A percentile compares a stretch with the other conserved stretches of the same genome.
Conservation (phyloP, 2,888 invertebrate genomes). For the Serripes groenlandicus region DNA sequence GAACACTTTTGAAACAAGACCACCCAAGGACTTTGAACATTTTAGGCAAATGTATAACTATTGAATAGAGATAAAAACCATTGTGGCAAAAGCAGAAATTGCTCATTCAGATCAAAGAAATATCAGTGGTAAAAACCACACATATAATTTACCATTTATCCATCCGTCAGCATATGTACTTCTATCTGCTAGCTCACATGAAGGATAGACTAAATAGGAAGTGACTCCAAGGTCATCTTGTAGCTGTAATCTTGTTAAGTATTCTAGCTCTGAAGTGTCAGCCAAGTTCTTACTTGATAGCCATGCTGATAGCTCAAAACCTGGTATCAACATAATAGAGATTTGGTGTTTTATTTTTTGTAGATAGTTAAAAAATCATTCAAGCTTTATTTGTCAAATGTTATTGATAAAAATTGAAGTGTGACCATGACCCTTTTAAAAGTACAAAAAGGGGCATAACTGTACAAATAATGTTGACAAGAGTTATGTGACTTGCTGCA, state of each 20-base stretch:
- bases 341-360: not conserved
- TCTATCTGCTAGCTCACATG: slow-evolving; percentile 29
- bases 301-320: slow-evolving; percentile 23
- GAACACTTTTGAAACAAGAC: too few species aligned
- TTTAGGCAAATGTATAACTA: too few species aligned
- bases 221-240: slow-evolving; percentile 57
- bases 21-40: too few species aligned
- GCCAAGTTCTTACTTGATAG: slow-evolving; percentile 11
- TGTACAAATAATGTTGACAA: too few species aligned
- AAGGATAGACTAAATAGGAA: slow-evolving; percentile 25
- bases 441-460: too few species aligned
- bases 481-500: too few species aligned
- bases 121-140: too few species aligned
- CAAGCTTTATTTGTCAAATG: not conserved
- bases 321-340: slow-evolving; percentile 14
- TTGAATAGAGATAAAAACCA: too few species aligned
- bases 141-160: slow-evolving; percentile 22
- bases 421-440: too few species aligned
- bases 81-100: too few species aligned
- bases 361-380: not conserved
- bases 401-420: not conserved
- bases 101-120: too few species aligned
- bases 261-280: not conserved
- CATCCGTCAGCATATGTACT: slow-evolving; percentile 6
- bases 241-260: slow-evolving; percentile 24